Evolutionary conservation across 2,113 vertebrate species (phyloP), one percentile per base, ranked within the genome.

Genomic region (Cyprinodon tularosa): DNA sequence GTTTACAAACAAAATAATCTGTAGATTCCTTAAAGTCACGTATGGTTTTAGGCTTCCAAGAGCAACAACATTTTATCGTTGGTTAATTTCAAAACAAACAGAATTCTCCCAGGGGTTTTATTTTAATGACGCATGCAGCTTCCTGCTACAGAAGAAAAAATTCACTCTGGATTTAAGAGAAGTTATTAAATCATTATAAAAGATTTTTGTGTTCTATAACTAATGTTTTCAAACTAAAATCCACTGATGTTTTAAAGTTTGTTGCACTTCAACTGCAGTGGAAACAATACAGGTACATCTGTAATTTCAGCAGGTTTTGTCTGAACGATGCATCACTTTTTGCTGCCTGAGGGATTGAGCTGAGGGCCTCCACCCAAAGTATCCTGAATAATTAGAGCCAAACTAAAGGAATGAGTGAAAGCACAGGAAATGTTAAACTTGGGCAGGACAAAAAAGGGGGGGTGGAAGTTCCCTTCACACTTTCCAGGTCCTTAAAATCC

Each of bases 351-450:
- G 50, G 14, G 14, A 61, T 48, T 7, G 61, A 69, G 65, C 53
- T 45, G 47, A 62, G 48, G 29, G 42, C 57, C 73, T 72, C 66
- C 71, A 77, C 62, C 64, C 68, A 13, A 68, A 71, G 70, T 62
- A 72, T 78, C 80, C 77, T 45, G 71, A 90, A 86, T 78, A 74
- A 88, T 84, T 65, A 86, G 75, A 84, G 85, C 59, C 14, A 76
- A 64, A 73, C 74, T 65, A 85, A 89, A 70, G 78, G 82, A 87
- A 86, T 79, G 80, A 85, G 90, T 80, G 82, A 90, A 86, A 90
- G 86, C 76, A 84, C 83, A 88, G 89, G 90, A 92, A 90, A 85
- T 78, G 85, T 78, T 76, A 68, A 74, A 83, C 85, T 14, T 53
- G 64, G 89, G 81, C 79, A 84, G 80, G 72, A 87, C 77, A 88